Evolutionary conservation across 2,888 invertebrate genomes (phyloP).

Genomic region (Oxystoma pomonae): DNA sequence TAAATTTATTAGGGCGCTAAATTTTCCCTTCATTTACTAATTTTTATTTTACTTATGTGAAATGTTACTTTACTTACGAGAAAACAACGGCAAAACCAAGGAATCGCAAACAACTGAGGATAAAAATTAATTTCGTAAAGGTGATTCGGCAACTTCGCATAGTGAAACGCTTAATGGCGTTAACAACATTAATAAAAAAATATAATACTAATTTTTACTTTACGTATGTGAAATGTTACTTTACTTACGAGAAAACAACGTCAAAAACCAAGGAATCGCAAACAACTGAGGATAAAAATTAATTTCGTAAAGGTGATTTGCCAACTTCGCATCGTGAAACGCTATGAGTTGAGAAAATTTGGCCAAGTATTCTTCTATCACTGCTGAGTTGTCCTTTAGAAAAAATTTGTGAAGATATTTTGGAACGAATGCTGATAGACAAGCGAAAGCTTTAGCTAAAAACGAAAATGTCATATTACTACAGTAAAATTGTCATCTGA

Average conservation of each 20-base stretch:
- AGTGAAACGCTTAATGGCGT: constrained; percentile 94
- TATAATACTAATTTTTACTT: background rate
- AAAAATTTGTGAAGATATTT: constrained; percentile 97
- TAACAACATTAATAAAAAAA: too few relatives aligned
- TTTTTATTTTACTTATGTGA: too few relatives aligned
- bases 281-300: constrained; percentile 96
- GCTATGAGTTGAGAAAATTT: constrained; percentile 96
- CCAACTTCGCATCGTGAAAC: constrained; percentile 90
- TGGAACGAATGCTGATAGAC: constrained; percentile 91
- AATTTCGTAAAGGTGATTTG: constrained; percentile 87
- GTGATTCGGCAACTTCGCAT: constrained; percentile 88
- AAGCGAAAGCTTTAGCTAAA: constrained; percentile 90
- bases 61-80: constrained; percentile 65
- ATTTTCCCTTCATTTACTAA: too few relatives aligned
- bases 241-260: constrained; percentile 95
- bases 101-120: constrained; percentile 96
- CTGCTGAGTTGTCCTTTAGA: constrained; percentile 91
- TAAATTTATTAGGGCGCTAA: too few relatives aligned
- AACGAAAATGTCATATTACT: constrained; percentile 2
- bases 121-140: constrained; percentile 89
- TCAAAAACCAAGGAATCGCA: constrained; percentile 98
- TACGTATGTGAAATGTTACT: background rate
- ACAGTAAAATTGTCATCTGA: too few relatives aligned
- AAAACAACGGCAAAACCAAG: constrained; percentile 99
- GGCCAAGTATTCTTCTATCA: constrained; percentile 95